A percentile compares a stretch with the other conserved stretches of the same genome.
Evolutionary conservation across 37 sponge, comb jelly and placozoan species (phyloP).

Genomic region (Crambe crambe): DNA sequence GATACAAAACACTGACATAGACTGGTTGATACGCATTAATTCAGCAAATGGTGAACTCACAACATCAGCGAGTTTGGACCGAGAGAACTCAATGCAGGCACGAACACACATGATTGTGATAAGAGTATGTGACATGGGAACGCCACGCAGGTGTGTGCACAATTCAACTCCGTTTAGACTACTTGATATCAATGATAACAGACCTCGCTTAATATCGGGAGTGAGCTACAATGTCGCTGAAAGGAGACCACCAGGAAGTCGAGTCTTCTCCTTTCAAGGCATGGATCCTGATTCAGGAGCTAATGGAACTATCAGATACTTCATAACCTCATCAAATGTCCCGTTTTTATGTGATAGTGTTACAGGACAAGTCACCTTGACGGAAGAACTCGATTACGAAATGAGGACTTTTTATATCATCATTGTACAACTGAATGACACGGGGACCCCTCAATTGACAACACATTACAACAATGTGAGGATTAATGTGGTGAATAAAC

Average conservation of each 20-base stretch:
- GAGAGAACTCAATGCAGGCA: constrained; percentile 27
- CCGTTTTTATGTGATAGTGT: background rate
- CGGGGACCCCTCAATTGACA: background rate
- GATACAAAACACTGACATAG: constrained; percentile 11
- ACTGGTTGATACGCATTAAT: constrained; percentile 1
- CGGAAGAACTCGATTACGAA: constrained; percentile 47
- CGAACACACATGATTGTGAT: constrained; percentile 1
- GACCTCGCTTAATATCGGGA: constrained; percentile 25
- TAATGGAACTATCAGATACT: constrained; percentile 7
- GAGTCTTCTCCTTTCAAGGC: background rate
- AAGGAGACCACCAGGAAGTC: constrained; percentile 6
- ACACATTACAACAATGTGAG: background rate
- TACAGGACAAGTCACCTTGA: constrained; percentile 3
- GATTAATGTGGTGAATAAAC: constrained; percentile 24
- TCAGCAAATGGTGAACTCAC: background rate
- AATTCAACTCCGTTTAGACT: constrained; percentile 1
- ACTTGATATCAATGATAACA: constrained; percentile 63
- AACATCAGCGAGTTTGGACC: constrained; percentile 10
- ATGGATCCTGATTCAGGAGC: constrained; percentile 25
- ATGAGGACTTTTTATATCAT: background rate
- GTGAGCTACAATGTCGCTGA: constrained; percentile 11
- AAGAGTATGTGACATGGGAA: constrained; percentile 27
- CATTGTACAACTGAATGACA: background rate
- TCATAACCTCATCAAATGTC: background rate
- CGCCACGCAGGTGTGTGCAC: background rate